These are phyloP conservation scores for Lasioglossum calceatum DNA, from an alignment of 2,888 invertebrate genomes.

Conservation along the genomic window DNA sequence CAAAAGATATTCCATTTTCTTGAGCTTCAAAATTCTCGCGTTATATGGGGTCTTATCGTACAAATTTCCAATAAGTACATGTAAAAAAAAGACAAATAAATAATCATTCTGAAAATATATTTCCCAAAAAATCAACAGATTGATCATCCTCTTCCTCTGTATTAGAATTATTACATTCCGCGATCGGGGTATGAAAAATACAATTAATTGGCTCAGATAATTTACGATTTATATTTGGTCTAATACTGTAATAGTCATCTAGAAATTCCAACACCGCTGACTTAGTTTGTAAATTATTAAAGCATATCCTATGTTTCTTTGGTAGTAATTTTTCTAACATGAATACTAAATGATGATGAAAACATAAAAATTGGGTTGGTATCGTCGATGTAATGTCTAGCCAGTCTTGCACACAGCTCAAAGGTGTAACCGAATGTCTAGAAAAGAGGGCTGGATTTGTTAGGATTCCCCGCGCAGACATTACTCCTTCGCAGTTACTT, in stretches of 20 bases:
- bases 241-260: slow-evolving; percentile 86
- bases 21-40: not conserved
- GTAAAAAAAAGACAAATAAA: not conserved
- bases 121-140: slow-evolving; percentile 58
- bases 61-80: not conserved
- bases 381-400: slow-evolving; percentile 88
- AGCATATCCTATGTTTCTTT: slow-evolving; percentile 89
- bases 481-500: slow-evolving; percentile 92
- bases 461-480: slow-evolving; percentile 96
- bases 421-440: slow-evolving; percentile 89
- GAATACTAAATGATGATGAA: slow-evolving; percentile 98
- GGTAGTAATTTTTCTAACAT: slow-evolving; percentile 95
- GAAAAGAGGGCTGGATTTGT: slow-evolving; percentile 96
- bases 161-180: slow-evolving; percentile 19
- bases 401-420: slow-evolving; percentile 93
- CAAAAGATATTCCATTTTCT: not conserved
- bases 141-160: slow-evolving; percentile 51
- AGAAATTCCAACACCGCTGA: slow-evolving; percentile 90
- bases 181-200: slow-evolving; percentile 31
- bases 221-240: slow-evolving; percentile 75
- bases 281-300: slow-evolving; percentile 91
- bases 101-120: slow-evolving; percentile 63
- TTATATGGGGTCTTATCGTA: not conserved
- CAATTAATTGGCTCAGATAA: slow-evolving; percentile 50
- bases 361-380: slow-evolving; percentile 89